Percentiles rank a stretch among this genome's conserved stretches.
phyloP scores from a whole-genome alignment of 1,140 invertebrate species.

The Drosophila sp. region DNA sequence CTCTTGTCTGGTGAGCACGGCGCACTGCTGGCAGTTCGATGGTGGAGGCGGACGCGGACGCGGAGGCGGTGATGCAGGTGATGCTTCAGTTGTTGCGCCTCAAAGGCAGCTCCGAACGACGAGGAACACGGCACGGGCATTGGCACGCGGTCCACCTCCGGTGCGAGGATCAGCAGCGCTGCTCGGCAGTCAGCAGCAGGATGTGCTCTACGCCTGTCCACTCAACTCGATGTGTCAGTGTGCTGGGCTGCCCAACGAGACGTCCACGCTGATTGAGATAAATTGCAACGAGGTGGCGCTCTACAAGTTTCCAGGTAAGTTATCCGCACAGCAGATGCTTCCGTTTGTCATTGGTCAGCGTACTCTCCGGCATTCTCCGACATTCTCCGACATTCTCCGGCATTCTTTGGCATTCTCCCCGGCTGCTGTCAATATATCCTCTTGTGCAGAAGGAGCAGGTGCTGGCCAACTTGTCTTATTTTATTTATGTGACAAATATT shows the following conservation, averaged over 20 bases:
- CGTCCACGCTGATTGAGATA: slow-evolving; percentile 87
- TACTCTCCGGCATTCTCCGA: not conserved
- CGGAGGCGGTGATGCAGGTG: slow-evolving; percentile 18
- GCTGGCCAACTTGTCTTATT: slow-evolving; percentile 53
- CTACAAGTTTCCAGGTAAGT: slow-evolving; percentile 87
- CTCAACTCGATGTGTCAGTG: slow-evolving; percentile 88
- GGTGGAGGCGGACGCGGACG: slow-evolving; percentile 74
- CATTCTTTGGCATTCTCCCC: no score
- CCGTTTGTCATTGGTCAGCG: not conserved
- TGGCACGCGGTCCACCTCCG: slow-evolving; percentile 64
- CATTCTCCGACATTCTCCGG: no score
- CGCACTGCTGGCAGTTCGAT: slow-evolving; percentile 84
- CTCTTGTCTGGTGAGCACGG: slow-evolving; percentile 72
- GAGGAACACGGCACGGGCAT: slow-evolving; percentile 48
- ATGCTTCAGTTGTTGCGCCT: not conserved
- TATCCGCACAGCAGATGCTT: slow-evolving; percentile 14
- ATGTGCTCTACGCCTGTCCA: slow-evolving; percentile 85
- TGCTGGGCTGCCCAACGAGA: slow-evolving; percentile 86
- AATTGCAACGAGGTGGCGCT: slow-evolving; percentile 88
- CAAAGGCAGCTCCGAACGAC: slow-evolving; percentile 15
- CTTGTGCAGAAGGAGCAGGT: not conserved
- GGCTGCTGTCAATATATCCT: slow-evolving; percentile 44
- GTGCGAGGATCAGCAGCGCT: slow-evolving; percentile 68
- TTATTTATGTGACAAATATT: slow-evolving; percentile 80
- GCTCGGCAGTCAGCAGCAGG: slow-evolving; percentile 79